Evolutionary conservation across 2,797 vertebrate genomes (phyloP).

Genomic region (Arnoldichthys spilopterus): DNA sequence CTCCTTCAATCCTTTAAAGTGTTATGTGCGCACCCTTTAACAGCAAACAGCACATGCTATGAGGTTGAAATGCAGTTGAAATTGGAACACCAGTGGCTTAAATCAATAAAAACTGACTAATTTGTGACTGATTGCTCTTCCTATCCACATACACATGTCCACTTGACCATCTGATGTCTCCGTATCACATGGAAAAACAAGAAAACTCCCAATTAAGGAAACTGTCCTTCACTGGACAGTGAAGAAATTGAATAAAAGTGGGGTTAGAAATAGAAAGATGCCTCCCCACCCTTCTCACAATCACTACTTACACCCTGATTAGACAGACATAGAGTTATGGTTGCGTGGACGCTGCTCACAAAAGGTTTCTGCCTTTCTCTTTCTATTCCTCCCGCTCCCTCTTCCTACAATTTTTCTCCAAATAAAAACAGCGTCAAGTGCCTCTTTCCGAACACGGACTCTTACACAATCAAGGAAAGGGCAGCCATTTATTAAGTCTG

Average conservation of each 20-base stretch:
- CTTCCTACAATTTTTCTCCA: neutral
- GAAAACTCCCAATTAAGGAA: neutral
- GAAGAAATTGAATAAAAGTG: neutral
- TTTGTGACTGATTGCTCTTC: constrained; percentile 19
- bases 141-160: constrained; percentile 17
- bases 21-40: too few species aligned
- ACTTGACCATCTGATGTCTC: constrained; percentile 15
- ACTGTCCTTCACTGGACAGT: neutral
- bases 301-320: constrained; percentile 14
- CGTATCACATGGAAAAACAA: neutral
- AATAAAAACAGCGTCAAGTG: neutral
- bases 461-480: neutral
- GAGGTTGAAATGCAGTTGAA: neutral
- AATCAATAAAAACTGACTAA: constrained; percentile 37
- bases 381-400: neutral
- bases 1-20: too few species aligned
- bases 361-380: neutral
- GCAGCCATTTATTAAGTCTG: neutral
- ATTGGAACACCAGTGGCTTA: neutral
- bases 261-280: constrained; percentile 4
- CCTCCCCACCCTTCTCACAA: constrained; percentile 19
- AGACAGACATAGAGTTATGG: constrained; percentile 26
- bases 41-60: neutral
- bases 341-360: constrained; percentile 10
- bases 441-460: constrained; percentile 15